Conservation (phyloP, 2,797 vertebrate genomes). For the Urocyon cinereoargenteus region DNA sequence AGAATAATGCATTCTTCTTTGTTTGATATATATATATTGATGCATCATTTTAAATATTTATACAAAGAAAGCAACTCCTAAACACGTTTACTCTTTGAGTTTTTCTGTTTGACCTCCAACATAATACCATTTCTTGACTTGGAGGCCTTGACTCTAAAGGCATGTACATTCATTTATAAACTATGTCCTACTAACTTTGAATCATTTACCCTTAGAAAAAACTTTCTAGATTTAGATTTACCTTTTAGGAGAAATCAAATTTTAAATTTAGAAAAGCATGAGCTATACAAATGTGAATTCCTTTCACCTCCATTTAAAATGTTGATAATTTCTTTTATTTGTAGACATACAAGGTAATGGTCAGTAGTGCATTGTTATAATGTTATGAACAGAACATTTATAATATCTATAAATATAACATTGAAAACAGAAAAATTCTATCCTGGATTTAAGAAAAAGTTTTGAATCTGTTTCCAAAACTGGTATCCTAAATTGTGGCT, state of each 20-base stretch:
- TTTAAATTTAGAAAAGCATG: slow-evolving; percentile 30
- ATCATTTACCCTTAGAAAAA: slow-evolving; percentile 68
- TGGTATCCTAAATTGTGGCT: slow-evolving; percentile 46
- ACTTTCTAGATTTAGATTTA: slow-evolving; percentile 75
- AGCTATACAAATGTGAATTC: slow-evolving; percentile 15
- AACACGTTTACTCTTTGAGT: slow-evolving; percentile 34
- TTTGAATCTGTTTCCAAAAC: slow-evolving; percentile 36
- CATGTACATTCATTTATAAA: slow-evolving; percentile 71
- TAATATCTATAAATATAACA: slow-evolving; percentile 61
- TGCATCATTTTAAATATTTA: slow-evolving; percentile 67
- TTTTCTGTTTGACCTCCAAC: slow-evolving; percentile 72
- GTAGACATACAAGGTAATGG: slow-evolving; percentile 62
- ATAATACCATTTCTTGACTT: slow-evolving; percentile 71
- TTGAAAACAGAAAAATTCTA: slow-evolving; percentile 66
- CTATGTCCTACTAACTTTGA: slow-evolving; percentile 63
- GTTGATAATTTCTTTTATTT: slow-evolving; percentile 39
- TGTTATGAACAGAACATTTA: slow-evolving; percentile 60
- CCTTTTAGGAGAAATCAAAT: slow-evolving; percentile 66
- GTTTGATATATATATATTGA: slow-evolving; percentile 55
- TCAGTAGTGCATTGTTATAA: slow-evolving; percentile 72
- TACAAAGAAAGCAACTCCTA: slow-evolving; percentile 65
- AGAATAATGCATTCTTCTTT: slow-evolving; percentile 53
- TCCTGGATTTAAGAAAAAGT: slow-evolving; percentile 46
- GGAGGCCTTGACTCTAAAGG: slow-evolving; percentile 75
- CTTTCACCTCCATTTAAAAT: slow-evolving; percentile 21